Conservation (phyloP, 2,888 invertebrate species). For the Nasonovia ribisnigri region DNA sequence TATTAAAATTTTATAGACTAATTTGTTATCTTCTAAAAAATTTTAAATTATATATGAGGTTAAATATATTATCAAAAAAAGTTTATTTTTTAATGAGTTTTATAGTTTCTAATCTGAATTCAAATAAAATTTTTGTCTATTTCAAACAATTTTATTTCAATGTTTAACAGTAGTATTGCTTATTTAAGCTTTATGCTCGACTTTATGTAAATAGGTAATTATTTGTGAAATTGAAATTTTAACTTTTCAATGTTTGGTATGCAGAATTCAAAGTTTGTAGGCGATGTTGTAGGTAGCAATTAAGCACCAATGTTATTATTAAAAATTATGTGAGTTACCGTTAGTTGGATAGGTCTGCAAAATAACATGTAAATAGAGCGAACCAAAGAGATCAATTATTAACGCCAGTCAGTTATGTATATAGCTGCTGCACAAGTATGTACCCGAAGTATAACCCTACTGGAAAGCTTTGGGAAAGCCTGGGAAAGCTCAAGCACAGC, state of each 20-base stretch:
- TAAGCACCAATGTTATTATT: not conserved
- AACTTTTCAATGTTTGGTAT: not conserved
- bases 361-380: not conserved
- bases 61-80: not conserved
- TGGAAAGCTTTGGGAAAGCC: not conserved
- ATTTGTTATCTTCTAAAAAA: not conserved
- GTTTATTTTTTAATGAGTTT: not conserved
- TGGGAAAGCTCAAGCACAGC: conserved; percentile 1
- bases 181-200: too few relatives aligned
- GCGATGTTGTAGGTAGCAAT: not conserved
- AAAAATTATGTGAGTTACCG: not conserved
- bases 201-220: too few relatives aligned
- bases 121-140: not conserved
- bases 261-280: not conserved
- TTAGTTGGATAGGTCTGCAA: not conserved
- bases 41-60: not conserved
- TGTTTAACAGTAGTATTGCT: not conserved
- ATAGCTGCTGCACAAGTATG: not conserved
- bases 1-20: not conserved
- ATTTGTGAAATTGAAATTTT: not conserved
- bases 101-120: not conserved
- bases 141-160: not conserved
- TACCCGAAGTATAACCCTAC: not conserved
- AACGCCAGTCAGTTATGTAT: not conserved
- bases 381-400: not conserved